Evolutionary conservation across 2,888 invertebrate species (phyloP).

Genomic region (Torymus tubicola): DNA sequence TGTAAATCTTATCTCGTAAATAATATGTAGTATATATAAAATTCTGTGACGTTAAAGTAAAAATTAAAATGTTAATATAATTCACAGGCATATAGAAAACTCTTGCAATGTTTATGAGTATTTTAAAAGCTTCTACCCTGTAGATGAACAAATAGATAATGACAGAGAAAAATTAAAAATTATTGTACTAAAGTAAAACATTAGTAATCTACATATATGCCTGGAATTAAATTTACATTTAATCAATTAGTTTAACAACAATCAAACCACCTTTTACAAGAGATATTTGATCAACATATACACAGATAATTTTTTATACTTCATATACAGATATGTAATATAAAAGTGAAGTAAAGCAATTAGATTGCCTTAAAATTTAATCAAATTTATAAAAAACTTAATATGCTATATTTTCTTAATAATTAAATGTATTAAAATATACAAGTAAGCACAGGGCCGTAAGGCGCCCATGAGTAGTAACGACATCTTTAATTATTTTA

Average conservation of each 20-base stretch:
- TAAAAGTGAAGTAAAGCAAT: conserved; percentile 32
- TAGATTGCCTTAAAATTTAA: conserved; percentile 31
- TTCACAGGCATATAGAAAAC: too few species aligned
- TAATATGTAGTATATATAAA: neutral
- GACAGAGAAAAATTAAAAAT: too few species aligned
- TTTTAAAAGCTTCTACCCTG: too few species aligned
- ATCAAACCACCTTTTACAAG: conserved; percentile 3
- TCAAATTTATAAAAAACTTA: conserved; percentile 34
- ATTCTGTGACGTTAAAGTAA: neutral
- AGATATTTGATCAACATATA: conserved; percentile 9
- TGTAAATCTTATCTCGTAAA: too few species aligned
- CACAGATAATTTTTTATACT: conserved; percentile 5
- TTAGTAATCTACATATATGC: too few species aligned
- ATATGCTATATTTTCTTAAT: conserved; percentile 18
- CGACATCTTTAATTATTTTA: conserved; percentile 27
- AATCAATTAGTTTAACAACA: neutral
- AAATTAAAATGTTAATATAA: too few species aligned
- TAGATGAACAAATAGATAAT: too few species aligned
- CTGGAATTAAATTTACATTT: too few species aligned
- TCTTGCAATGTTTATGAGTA: too few species aligned
- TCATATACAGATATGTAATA: conserved; percentile 27
- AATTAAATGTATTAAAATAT: conserved; percentile 27
- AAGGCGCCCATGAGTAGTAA: conserved; percentile 20
- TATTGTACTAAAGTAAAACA: too few species aligned
- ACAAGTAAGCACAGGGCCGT: conserved; percentile 19